A percentile compares a stretch with the other conserved stretches of the same genome.
Conservation (phyloP, 2,797 vertebrate genomes). For the Sebastes taczanowskii region DNA sequence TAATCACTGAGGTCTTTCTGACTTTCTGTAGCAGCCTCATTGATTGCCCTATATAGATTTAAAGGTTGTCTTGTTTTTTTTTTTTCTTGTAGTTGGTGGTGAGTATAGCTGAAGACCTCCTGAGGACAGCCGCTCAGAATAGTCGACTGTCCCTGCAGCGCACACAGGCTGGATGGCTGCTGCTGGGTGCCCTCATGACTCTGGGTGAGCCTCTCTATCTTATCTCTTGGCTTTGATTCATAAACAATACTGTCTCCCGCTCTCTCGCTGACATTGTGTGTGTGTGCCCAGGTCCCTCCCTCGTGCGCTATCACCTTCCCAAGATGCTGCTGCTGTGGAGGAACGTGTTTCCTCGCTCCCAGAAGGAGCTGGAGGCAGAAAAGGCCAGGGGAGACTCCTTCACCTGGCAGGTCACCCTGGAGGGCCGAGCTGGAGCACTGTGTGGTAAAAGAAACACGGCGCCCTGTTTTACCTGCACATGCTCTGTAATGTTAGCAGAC, state of each 20-base stretch:
- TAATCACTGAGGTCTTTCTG: background rate
- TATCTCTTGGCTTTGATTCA: background rate
- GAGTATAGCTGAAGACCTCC: slow-evolving; percentile 96
- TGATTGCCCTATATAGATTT: background rate
- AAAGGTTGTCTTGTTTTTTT: background rate
- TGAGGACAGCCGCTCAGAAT: slow-evolving; percentile 95
- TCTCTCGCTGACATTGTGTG: background rate
- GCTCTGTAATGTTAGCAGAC: background rate
- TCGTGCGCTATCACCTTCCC: slow-evolving; percentile 96
- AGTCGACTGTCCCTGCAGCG: slow-evolving; percentile 96
- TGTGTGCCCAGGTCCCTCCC: slow-evolving; percentile 87
- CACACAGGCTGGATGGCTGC: slow-evolving; percentile 97
- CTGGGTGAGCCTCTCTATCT: slow-evolving; percentile 83
- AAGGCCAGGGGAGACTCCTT: slow-evolving; percentile 97
- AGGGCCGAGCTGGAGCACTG: slow-evolving; percentile 95
- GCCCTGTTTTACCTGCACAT: background rate
- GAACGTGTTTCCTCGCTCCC: slow-evolving; percentile 97
- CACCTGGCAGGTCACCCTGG: slow-evolving; percentile 98
- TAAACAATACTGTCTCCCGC: background rate
- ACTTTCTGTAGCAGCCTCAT: background rate
- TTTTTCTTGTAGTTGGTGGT: slow-evolving; percentile 90
- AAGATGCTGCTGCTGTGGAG: slow-evolving; percentile 98
- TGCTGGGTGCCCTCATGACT: slow-evolving; percentile 97
- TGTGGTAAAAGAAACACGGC: slow-evolving; percentile 87
- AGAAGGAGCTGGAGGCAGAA: slow-evolving; percentile 97